phyloP scores from a whole-genome alignment of 2,113 vertebrate species.

The Dasyurus viverrinus region DNA sequence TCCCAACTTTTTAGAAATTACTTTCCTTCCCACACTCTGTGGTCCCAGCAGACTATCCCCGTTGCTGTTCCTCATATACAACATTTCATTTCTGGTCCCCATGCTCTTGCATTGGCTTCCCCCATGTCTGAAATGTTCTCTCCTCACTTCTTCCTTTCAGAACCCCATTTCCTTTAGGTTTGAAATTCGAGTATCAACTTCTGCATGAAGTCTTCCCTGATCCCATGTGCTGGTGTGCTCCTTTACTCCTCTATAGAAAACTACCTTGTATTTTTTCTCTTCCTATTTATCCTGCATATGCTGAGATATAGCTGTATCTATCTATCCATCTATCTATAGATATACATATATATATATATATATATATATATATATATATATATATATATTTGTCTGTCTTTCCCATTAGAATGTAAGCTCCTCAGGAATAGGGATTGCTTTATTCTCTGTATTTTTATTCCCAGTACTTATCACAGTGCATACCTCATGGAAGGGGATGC shows the following conservation, averaged over 20 bases:
- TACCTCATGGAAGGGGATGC: background rate
- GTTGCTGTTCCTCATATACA: background rate
- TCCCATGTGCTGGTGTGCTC: background rate
- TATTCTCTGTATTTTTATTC: background rate
- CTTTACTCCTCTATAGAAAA: background rate
- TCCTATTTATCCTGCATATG: background rate
- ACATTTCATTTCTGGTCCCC: background rate
- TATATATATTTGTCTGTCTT: background rate
- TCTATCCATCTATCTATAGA: too few species aligned
- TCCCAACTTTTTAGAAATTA: background rate
- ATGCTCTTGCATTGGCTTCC: too few species aligned
- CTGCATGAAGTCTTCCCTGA: background rate
- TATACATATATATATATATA: too few species aligned
- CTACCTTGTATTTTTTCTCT: background rate
- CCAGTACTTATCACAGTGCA: conserved; percentile 1
- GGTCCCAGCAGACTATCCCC: too few species aligned
- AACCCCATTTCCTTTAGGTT: background rate
- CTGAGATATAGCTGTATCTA: too few species aligned
- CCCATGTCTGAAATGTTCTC: background rate
- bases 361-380: too few species aligned
- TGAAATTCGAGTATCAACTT: background rate
- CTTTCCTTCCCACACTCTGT: background rate
- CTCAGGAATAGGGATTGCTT: background rate
- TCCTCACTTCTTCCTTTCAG: background rate
- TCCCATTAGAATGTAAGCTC: background rate